These are phyloP conservation scores for Cosmopolites sordidus DNA, from an alignment of 2,888 invertebrate genomes.

Conservation along the genomic window DNA sequence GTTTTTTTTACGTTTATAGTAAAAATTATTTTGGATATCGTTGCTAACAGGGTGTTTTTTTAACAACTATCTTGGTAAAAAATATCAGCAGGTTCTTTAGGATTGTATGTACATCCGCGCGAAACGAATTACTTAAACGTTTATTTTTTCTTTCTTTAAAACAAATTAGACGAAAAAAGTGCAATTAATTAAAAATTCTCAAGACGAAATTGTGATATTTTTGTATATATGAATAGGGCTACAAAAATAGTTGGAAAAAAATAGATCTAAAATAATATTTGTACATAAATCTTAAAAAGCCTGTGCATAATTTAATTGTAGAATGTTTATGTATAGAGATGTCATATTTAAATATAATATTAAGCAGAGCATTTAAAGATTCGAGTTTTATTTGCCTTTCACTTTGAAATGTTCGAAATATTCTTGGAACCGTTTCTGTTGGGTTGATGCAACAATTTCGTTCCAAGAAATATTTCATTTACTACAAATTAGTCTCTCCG, in stretches of 20 bases:
- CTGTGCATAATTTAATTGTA: conserved; percentile 17
- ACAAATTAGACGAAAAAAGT: conserved; percentile 33
- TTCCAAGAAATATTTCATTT: too few species aligned
- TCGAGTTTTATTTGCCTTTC: not conserved
- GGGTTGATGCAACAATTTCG: too few species aligned
- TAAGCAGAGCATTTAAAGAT: conserved; percentile 37
- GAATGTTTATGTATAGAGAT: conserved; percentile 43
- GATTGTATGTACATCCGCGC: conserved; percentile 36
- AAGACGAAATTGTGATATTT: conserved; percentile 28
- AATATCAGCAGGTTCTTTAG: conserved; percentile 31
- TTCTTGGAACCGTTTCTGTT: too few species aligned
- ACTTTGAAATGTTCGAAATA: not conserved
- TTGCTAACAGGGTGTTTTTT: conserved; percentile 42
- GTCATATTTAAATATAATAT: conserved; percentile 45
- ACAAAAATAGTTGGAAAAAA: conserved; percentile 4
- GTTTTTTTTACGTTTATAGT: conserved; percentile 27
- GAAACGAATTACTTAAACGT: too few species aligned
- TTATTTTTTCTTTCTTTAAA: too few species aligned
- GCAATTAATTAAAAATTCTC: conserved; percentile 33
- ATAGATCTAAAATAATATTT: not conserved
- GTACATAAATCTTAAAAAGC: conserved; percentile 19
- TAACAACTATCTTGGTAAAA: conserved; percentile 31
- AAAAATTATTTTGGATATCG: conserved; percentile 26
- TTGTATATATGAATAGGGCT: too few species aligned
- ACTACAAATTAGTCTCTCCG: too few species aligned